Conservation (phyloP, 2,113 vertebrate species). For the Macrotis lagotis region DNA sequence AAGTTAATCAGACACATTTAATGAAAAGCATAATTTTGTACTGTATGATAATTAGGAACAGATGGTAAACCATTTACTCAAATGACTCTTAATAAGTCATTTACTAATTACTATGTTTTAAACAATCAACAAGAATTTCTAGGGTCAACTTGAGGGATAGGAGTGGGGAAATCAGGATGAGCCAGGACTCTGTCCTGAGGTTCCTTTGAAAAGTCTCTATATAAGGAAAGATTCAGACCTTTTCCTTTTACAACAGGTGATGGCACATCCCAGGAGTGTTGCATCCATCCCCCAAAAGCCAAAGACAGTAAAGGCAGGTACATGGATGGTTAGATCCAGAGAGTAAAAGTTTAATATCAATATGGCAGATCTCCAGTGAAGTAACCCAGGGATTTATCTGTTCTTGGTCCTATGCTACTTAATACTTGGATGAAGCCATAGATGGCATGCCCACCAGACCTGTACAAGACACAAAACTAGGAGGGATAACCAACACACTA, state of each 20-base stretch:
- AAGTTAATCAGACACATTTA: slow-evolving; percentile 24
- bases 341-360: background rate
- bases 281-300: background rate
- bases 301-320: background rate
- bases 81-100: slow-evolving; percentile 22
- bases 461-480: background rate
- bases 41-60: background rate
- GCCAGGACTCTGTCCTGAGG: background rate
- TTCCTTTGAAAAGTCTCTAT: background rate
- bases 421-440: background rate
- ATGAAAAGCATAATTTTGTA: background rate
- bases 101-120: background rate
- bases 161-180: background rate
- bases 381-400: background rate
- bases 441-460: background rate
- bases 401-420: background rate
- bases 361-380: background rate
- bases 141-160: background rate
- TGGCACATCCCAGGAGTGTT: background rate
- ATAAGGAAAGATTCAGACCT: background rate
- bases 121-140: background rate
- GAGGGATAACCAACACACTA: background rate
- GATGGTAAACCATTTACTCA: slow-evolving; percentile 7
- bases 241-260: background rate
- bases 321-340: background rate